Percentiles rank a stretch among this genome's conserved stretches.
These are phyloP conservation scores for Zaprionus taronus DNA, from an alignment of 1,140 invertebrate genomes.

Conservation along the genomic window DNA sequence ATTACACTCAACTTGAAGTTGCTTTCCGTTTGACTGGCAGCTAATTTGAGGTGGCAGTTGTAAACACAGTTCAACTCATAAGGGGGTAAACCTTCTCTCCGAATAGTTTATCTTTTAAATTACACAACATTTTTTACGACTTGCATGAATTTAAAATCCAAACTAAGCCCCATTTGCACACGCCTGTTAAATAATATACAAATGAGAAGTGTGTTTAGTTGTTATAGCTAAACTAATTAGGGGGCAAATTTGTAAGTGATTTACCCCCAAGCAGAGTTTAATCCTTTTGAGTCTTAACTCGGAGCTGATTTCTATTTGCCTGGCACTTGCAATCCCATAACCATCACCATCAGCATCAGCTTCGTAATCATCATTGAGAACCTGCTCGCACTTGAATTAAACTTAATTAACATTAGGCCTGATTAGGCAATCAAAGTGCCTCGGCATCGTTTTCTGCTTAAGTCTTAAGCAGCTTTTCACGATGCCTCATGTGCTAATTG, in stretches of 20 bases:
- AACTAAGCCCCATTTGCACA: neutral
- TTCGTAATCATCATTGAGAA: neutral
- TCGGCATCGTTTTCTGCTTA: constrained; percentile 21
- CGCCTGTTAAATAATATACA: neutral
- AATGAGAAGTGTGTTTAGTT: neutral
- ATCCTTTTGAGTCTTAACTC: neutral
- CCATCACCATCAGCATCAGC: neutral
- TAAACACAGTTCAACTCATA: neutral
- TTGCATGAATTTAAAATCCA: neutral
- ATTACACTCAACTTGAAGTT: neutral
- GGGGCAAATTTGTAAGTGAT: neutral
- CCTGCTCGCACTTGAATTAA: constrained; percentile 2
- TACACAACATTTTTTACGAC: neutral
- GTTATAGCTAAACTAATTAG: neutral
- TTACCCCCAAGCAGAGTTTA: neutral
- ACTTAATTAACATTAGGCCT: constrained; percentile 28
- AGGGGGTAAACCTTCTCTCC: neutral
- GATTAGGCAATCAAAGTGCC: constrained; percentile 24
- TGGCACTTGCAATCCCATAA: neutral
- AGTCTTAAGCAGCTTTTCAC: constrained; percentile 42
- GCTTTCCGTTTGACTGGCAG: neutral
- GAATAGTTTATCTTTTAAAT: neutral
- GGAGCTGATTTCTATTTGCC: constrained; percentile 11
- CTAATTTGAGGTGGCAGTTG: neutral
- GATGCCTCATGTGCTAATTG: constrained; percentile 36